Evolutionary conservation across 2,113 vertebrate genomes (phyloP), one percentile per base, ranked within the genome.

Genomic region (Heteronetta atricapilla): DNA sequence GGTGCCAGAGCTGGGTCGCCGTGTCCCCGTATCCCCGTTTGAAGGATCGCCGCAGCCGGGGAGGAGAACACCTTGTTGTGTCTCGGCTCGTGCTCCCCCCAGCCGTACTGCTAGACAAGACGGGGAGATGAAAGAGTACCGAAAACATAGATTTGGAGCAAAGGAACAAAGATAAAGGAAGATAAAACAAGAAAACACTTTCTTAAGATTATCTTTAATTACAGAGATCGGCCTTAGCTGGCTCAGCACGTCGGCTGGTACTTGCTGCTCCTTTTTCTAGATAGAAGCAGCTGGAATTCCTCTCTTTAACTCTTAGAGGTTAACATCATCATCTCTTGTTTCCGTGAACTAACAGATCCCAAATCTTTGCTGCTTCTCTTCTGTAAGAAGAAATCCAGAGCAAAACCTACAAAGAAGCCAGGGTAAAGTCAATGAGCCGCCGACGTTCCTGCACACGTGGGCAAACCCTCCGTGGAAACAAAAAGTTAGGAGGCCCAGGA

Each of bases 381-480:
- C 64, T 88, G 59, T 26, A 59, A 68, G 16, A 63, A 50, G 48
- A 21, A 1, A 0, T n/a, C 59, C 22, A 7, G 33, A 70, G 29
- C 14, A 82, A 85, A 50, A 50, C 16, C 26, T 8, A 38, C 8
- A 18, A 68, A 38, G 42, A 11, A 33, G 29, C 36, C 18, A 8
- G 60, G 82, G 50, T n/a, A 40, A 28, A 70, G 44, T 60, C 79
- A 66, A 42, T 0, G 0, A 13, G 11, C 36, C 78, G 28, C 48
- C 70, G 23, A 7, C 13, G 23, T 25, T 81, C 21, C 63, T 0
- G 0, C 13, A 13, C 46, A 17, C 0, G 0, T 63, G 19, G 42
- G 38, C 82, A 60, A 72, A 28, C 6, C 11, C 87, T 74, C 48
- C 0, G 0, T 44, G 82, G 55, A 59, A 80, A n/a, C n/a, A 82